These are phyloP conservation scores for Prunella himalayana DNA, from an alignment of 2,113 vertebrate genomes.

Conservation along the genomic window DNA sequence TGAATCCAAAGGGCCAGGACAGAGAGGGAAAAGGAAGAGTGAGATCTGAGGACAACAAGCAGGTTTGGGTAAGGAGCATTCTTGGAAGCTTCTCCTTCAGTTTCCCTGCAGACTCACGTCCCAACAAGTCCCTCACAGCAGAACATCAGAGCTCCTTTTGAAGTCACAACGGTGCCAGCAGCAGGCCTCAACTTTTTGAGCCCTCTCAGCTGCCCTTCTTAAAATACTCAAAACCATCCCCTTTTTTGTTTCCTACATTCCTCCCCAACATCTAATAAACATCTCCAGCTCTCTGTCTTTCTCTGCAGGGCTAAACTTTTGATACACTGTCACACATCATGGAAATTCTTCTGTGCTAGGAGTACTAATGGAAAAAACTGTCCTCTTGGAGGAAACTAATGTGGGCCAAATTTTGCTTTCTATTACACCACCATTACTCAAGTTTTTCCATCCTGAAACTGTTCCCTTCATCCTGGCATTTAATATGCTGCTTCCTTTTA, in stretches of 20 bases:
- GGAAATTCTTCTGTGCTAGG: not conserved
- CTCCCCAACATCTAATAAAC: not conserved
- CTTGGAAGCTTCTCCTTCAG: not conserved
- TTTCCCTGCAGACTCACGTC: not conserved
- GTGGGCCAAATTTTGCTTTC: constrained; percentile 51
- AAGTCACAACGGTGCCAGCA: not conserved
- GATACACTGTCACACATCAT: not conserved
- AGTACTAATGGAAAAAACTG: not conserved
- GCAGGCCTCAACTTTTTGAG: not conserved
- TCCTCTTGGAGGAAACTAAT: not conserved
- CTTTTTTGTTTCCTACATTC: not conserved
- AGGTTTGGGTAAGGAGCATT: not conserved
- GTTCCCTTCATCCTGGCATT: not conserved
- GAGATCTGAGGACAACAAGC: not conserved
- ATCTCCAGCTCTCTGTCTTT: not conserved
- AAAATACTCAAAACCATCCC: not conserved
- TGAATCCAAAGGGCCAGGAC: not conserved
- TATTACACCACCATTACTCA: constrained; percentile 23
- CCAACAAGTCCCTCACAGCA: not conserved
- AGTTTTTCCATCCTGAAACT: constrained; percentile 35
- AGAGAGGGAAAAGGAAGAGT: not conserved
- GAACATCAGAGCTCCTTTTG: not conserved
- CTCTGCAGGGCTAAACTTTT: not conserved
- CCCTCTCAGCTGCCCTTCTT: not conserved
- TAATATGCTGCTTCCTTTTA: not conserved